These are phyloP conservation scores for Scylla paramamosain DNA, from an alignment of 1,140 invertebrate species.

Conservation along the genomic window DNA sequence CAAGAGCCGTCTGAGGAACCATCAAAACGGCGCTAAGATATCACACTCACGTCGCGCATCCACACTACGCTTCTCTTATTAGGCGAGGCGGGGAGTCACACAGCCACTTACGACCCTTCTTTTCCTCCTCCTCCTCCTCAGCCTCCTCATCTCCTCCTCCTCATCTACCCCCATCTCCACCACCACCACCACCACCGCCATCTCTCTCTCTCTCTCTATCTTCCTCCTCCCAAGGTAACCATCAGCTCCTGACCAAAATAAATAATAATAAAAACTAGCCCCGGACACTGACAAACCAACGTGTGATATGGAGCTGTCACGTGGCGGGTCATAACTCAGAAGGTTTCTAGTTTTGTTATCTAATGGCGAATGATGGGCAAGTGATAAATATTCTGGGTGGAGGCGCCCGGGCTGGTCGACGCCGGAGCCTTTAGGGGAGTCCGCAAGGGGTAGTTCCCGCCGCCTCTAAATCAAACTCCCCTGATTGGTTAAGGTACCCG, in stretches of 20 bases:
- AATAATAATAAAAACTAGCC: constrained; percentile 5
- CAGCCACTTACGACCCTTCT: neutral
- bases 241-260: neutral
- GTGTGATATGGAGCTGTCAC: constrained; percentile 63
- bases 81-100: neutral
- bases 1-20: neutral
- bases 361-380: constrained; percentile 66
- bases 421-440: neutral
- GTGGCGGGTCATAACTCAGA: constrained; percentile 61
- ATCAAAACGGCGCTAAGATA: constrained; percentile 14
- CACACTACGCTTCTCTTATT: neutral
- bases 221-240: neutral
- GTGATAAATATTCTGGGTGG: constrained; percentile 67
- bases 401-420: neutral
- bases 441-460: constrained; percentile 22
- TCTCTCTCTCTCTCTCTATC: neutral
- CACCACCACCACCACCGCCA: neutral
- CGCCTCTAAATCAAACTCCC: constrained; percentile 10
- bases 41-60: neutral
- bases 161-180: neutral
- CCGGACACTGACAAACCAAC: constrained; percentile 65
- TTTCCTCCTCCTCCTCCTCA: neutral
- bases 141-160: neutral
- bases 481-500: neutral
- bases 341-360: constrained; percentile 70